Evolutionary conservation across 1,140 invertebrate species (phyloP), one percentile per base, ranked within the genome.

Genomic region (Trichonephila inaurata): DNA sequence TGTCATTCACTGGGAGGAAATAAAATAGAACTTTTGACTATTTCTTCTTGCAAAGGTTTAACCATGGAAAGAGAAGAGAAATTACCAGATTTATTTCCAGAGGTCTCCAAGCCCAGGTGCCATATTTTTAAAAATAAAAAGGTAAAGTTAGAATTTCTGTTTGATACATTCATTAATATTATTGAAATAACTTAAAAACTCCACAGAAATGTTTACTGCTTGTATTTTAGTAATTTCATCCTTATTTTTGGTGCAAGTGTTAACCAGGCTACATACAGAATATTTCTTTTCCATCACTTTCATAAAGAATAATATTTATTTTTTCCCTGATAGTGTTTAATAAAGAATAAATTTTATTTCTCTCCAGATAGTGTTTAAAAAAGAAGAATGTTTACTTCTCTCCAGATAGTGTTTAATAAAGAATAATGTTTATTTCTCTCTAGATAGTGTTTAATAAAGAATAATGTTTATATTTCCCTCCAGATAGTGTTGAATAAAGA

Each of bases 11-110:
- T 98, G 94, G 98, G 99, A 96, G 97, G 97, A 94, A 96, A 98
- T 94, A 96, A 97, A 94, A 96, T 99, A 24, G 98, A 99, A 96
- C 95, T 99, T 72, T 95, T 99, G 82, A 99, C 98, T 33, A 97
- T 99, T 95, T 97, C 97, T 40, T 98, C 98, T 2, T 97, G 97
- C 95, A 97, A 98, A 95, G 97, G 97, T 62, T 97, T 98, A 66
- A 97, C 97, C 18, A 96, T 95, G 44, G 96, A 97, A 94, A 96
- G 97, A 95, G 98, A 98, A 96, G 96, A 97, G 6, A 96, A 97
- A 94, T 96, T 98, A 94, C 97, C 97, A 89, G 97, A 97, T 95
- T 96, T 99, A 89, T 99, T 98, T 96, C 98, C 98, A 2, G 95
- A 96, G 19, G 97, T 97, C 87, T 96, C 96, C 89, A 96, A 96